phyloP scores from a whole-genome alignment of 2,888 invertebrate species.

The Linhomoeus sp. region DNA sequence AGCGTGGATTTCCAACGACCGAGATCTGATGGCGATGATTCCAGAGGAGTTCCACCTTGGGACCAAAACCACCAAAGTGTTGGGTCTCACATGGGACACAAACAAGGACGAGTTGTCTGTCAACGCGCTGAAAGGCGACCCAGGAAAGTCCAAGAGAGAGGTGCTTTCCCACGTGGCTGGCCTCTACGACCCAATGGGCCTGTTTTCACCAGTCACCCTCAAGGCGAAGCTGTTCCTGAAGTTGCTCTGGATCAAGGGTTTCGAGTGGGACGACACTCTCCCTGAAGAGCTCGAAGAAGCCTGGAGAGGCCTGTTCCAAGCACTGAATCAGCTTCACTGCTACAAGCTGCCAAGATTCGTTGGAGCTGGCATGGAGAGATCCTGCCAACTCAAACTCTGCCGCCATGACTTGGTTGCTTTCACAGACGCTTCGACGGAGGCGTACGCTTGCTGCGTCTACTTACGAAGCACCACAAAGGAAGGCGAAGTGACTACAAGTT shows the following conservation, averaged over 20 bases:
- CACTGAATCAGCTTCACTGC: neutral
- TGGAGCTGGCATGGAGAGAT: too few species aligned
- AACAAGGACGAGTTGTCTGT: neutral
- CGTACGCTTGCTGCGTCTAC: constrained; percentile 8
- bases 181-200: constrained; percentile 19
- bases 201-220: constrained; percentile 11
- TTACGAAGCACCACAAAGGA: neutral
- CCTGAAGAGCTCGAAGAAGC: neutral
- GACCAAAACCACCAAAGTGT: too few species aligned
- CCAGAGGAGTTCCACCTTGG: too few species aligned
- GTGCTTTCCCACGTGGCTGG: constrained; percentile 11
- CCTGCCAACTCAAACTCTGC: neutral
- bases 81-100: too few species aligned
- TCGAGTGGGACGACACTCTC: constrained; percentile 17
- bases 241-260: constrained; percentile 11
- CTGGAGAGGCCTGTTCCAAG: neutral
- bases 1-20: too few species aligned
- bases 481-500: neutral
- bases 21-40: too few species aligned
- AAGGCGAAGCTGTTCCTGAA: constrained; percentile 15
- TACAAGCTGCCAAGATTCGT: neutral
- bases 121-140: neutral
- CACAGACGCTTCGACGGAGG: constrained; percentile 9
- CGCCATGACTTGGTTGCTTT: constrained; percentile 9
- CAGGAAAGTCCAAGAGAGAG: constrained; percentile 12